Conservation (phyloP, 2,888 invertebrate species). For the Saturnia pavonia region DNA sequence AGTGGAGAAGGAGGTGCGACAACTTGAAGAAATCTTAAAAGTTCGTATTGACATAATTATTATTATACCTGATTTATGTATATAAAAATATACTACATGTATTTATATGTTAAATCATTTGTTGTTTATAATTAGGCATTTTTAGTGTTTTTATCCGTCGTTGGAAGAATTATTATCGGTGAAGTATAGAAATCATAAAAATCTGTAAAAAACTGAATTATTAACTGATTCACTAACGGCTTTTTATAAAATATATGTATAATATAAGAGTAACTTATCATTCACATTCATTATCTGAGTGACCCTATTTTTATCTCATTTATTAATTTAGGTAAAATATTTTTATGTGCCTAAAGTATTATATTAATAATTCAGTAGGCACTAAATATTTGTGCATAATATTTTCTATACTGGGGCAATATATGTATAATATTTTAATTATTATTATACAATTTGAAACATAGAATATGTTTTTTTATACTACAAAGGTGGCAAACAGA, state of each 20-base stretch:
- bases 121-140: background rate
- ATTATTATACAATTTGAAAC: too few relatives aligned
- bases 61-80: background rate
- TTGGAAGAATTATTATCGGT: background rate
- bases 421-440: background rate
- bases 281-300: background rate
- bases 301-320: constrained; percentile 2
- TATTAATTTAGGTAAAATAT: too few relatives aligned
- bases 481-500: too few relatives aligned
- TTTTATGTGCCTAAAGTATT: background rate
- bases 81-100: background rate
- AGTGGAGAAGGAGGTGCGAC: constrained; percentile 83
- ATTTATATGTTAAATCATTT: background rate
- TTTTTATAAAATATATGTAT: background rate
- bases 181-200: background rate
- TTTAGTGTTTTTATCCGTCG: background rate
- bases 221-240: background rate
- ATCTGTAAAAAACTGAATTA: background rate
- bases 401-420: background rate
- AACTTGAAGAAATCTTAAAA: constrained; percentile 83
- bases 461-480: too few relatives aligned
- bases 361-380: background rate
- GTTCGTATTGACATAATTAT: constrained; percentile 51
- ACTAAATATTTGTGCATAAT: background rate
- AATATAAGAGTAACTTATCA: background rate